These are phyloP conservation scores for Tethea ocularis DNA, from an alignment of 2,888 invertebrate genomes.

Conservation along the genomic window DNA sequence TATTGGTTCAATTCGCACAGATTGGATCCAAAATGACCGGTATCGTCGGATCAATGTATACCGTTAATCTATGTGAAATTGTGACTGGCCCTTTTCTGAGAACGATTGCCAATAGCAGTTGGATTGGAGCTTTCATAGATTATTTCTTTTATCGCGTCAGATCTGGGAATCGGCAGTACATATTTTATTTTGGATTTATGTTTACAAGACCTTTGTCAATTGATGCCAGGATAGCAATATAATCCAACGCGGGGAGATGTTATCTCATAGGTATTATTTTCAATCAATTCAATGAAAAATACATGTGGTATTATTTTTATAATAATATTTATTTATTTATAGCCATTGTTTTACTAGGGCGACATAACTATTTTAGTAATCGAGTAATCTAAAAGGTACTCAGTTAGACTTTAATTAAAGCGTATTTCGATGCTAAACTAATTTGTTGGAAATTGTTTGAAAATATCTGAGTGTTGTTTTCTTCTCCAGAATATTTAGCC, in stretches of 20 bases:
- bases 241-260: background rate
- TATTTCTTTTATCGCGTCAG: conserved; percentile 1
- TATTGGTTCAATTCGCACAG: conserved; percentile 56
- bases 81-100: conserved; percentile 55
- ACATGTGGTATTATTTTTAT: too few relatives aligned
- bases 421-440: too few relatives aligned
- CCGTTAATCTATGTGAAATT: conserved; percentile 58
- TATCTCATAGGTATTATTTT: background rate
- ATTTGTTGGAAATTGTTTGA: too few relatives aligned
- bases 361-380: too few relatives aligned
- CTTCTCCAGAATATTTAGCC: too few relatives aligned
- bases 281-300: too few relatives aligned
- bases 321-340: too few relatives aligned
- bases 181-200: background rate
- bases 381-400: too few relatives aligned
- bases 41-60: conserved; percentile 47
- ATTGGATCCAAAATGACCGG: conserved; percentile 57
- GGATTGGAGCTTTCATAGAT: conserved; percentile 26
- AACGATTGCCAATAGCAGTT: conserved; percentile 38
- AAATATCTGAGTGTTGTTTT: too few relatives aligned
- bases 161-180: background rate
- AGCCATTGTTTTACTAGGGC: too few relatives aligned
- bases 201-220: background rate
- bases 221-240: background rate
- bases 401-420: too few relatives aligned